These are phyloP conservation scores for Gymnocephalus cernua DNA, from an alignment of 2,113 vertebrate genomes.

Conservation along the genomic window DNA sequence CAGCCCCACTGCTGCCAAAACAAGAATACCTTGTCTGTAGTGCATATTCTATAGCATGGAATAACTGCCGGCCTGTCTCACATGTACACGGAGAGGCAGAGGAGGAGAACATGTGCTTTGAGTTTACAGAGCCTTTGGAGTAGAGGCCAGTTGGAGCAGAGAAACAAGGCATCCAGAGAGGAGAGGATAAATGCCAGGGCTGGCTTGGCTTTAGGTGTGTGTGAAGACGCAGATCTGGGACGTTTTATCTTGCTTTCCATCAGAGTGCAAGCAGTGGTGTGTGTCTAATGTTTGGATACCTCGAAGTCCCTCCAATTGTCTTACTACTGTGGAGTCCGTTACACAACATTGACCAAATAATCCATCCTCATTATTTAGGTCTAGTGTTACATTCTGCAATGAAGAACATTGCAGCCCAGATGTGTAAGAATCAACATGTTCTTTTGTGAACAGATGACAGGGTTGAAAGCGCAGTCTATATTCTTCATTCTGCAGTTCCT, in stretches of 20 bases:
- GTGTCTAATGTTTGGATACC: slow-evolving; percentile 21
- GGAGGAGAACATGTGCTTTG: slow-evolving; percentile 73
- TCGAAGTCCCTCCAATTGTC: not conserved
- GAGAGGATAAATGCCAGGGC: slow-evolving; percentile 30
- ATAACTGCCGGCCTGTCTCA: slow-evolving; percentile 51
- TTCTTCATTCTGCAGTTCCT: not conserved
- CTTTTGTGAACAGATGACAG: not conserved
- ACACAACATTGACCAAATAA: not conserved
- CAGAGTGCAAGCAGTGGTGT: not conserved
- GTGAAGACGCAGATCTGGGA: slow-evolving; percentile 35
- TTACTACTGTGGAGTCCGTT: not conserved
- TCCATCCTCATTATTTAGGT: not conserved
- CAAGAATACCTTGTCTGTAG: slow-evolving; percentile 41
- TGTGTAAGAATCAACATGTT: not conserved
- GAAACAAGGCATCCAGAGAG: slow-evolving; percentile 46
- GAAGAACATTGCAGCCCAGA: not conserved
- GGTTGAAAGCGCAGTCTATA: not conserved
- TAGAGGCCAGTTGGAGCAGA: slow-evolving; percentile 65
- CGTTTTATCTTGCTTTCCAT: slow-evolving; percentile 16
- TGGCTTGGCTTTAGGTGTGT: slow-evolving; percentile 53
- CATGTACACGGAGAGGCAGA: slow-evolving; percentile 38
- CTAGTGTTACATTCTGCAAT: slow-evolving; percentile 12
- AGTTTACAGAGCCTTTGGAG: slow-evolving; percentile 67
- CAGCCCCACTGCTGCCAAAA: not conserved
- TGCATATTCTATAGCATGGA: slow-evolving; percentile 40